Evolutionary conservation across 2,888 invertebrate species (phyloP), one percentile per base, ranked within the genome.

Genomic region (Calephelis perditalis): DNA sequence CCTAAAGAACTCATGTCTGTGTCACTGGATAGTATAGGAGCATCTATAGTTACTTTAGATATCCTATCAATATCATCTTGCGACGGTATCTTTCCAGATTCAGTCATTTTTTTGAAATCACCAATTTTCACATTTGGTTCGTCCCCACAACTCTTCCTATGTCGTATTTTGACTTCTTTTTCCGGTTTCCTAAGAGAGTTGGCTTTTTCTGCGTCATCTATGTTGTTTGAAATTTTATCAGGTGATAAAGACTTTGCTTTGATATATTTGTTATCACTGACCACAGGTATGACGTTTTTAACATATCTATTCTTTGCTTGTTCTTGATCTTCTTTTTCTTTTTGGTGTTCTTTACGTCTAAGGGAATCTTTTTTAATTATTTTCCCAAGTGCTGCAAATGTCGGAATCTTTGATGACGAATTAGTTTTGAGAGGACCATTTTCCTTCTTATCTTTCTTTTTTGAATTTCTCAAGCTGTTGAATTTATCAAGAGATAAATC

Each of bases 1-100:
- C 96, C 95, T 54, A 95, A 82, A 4, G 94, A 93, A 58, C 89
- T 89, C 73, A 92, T 92, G 65, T 94, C 93, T 0, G 94, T 93
- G 70, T 94, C 93, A 60, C 93, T 93, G 5, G 94, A 92, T 62
- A 95, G 87, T 63, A 96, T 93, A 5, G 96, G 96, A 1, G 96
- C 95, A 77, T 95, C 94, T 12, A 93, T 94, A 0, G 96, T 96
- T n/a, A 97, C 95, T 79, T 96, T 95, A n/a, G 95, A 96, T 75
- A 97, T 97, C 70, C 96, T 92, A 78, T 96, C 96, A 63, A 96
- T 95, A 76, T 96, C 96, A 73, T 96, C 96, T 77, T 96, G 95
- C n/a, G 95, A 95, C 0, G 96, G 95, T 11, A 94, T 91, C 59
- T 87, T 89, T 0, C 79, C 80, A 1, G 78, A 76, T 68, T 89